Evolutionary conservation across 2,113 vertebrate species (phyloP).

Genomic region (Seriola aureovittata): DNA sequence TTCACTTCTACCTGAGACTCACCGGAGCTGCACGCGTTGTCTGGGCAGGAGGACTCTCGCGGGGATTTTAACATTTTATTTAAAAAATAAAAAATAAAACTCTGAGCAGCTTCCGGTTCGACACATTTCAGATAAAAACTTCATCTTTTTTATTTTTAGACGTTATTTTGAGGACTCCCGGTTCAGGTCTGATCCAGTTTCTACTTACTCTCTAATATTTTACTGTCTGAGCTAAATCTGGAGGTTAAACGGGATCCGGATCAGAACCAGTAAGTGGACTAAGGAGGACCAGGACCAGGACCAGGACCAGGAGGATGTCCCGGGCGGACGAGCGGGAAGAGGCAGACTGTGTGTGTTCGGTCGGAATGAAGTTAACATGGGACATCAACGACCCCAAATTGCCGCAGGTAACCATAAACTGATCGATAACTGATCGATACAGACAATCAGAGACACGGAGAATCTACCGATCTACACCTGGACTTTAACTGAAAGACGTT

Average conservation of each 20-base stretch:
- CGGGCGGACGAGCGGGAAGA: conserved; percentile 80
- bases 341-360: conserved; percentile 63
- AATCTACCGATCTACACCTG: too few relatives aligned
- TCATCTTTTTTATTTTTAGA: background rate
- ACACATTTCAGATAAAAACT: background rate
- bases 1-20: conserved; percentile 55
- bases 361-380: conserved; percentile 93
- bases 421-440: background rate
- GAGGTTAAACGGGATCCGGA: background rate
- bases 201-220: background rate
- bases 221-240: background rate
- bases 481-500: too few relatives aligned
- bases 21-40: conserved; percentile 38
- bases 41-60: background rate
- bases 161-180: background rate
- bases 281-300: background rate
- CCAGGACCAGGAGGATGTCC: conserved; percentile 75
- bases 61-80: background rate
- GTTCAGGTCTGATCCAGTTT: background rate
- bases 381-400: conserved; percentile 97
- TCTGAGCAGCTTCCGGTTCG: background rate
- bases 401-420: conserved; percentile 87
- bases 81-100: background rate
- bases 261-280: background rate
- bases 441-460: too few relatives aligned